Conservation (phyloP, 37 sponge, comb jelly and placozoan genomes). For the Dysidea cf. avara region DNA sequence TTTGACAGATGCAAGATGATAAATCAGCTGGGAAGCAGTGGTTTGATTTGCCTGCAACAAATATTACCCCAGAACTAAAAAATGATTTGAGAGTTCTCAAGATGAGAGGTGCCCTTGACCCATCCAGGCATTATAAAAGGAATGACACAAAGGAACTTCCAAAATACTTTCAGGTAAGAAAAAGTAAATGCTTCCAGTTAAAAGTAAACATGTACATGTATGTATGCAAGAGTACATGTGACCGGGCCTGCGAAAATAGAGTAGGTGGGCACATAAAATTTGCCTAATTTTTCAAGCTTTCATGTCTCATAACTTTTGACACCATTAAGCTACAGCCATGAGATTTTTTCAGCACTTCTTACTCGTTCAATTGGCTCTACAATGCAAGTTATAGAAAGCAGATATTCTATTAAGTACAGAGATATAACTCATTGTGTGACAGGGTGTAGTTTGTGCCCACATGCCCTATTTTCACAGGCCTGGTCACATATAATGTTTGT, state of each 20-base stretch:
- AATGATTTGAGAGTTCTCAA: conserved; percentile 67
- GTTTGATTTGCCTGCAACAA: conserved; percentile 73
- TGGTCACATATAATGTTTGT: too few species aligned
- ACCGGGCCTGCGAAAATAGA: too few species aligned
- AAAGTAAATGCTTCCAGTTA: not conserved
- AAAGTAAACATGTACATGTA: not conserved
- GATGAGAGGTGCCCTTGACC: conserved; percentile 72
- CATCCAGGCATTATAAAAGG: conserved; percentile 65
- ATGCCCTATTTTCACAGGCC: too few species aligned
- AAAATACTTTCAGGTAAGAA: conserved; percentile 76
- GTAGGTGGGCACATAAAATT: too few species aligned
- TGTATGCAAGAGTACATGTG: not conserved
- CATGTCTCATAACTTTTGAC: too few species aligned
- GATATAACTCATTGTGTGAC: too few species aligned
- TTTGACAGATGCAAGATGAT: conserved; percentile 31
- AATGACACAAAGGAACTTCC: conserved; percentile 59
- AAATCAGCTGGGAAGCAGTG: conserved; percentile 63
- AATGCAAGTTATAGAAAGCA: too few species aligned
- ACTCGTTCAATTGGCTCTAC: not conserved
- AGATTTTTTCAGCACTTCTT: not conserved
- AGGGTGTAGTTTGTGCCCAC: too few species aligned
- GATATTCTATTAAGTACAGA: too few species aligned
- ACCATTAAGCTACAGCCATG: too few species aligned
- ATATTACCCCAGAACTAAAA: conserved; percentile 64
- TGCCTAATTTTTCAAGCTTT: too few species aligned